Conservation (phyloP, 2,888 invertebrate genomes). For the Brenthis hecate region DNA sequence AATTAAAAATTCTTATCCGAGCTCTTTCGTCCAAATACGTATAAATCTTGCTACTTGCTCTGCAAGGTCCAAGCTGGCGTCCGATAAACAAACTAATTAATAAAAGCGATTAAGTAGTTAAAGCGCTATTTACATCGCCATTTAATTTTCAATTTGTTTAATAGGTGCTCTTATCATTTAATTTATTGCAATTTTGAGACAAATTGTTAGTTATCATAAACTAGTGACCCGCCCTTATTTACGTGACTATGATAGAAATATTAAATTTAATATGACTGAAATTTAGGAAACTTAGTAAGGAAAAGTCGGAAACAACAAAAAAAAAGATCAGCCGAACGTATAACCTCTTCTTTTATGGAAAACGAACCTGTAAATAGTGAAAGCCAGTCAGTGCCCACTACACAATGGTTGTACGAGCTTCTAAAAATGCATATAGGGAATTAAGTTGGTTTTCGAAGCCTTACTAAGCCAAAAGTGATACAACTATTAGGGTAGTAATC, state of each 20-base stretch:
- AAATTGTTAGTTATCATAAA: not conserved
- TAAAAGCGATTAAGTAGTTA: conserved; percentile 25
- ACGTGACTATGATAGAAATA: too few species aligned
- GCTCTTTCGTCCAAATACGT: not conserved
- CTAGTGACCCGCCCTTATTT: too few species aligned
- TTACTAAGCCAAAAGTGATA: conserved; percentile 1
- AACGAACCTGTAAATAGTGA: too few species aligned
- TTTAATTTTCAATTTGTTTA: conserved; percentile 21
- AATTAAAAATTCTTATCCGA: not conserved
- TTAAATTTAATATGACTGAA: too few species aligned
- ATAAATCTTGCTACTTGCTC: not conserved
- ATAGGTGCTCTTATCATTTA: not conserved
- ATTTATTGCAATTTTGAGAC: not conserved
- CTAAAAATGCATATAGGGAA: not conserved
- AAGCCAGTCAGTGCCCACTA: too few species aligned
- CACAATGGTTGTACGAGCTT: too few species aligned
- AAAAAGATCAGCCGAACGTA: too few species aligned
- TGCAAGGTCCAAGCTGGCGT: not conserved
- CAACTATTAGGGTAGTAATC: conserved; percentile 21
- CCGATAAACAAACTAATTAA: conserved; percentile 24
- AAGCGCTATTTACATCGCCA: conserved; percentile 14
- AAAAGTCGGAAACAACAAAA: too few species aligned
- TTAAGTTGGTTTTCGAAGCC: conserved; percentile 9
- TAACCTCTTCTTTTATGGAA: too few species aligned
- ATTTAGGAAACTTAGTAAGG: too few species aligned